phyloP scores from a whole-genome alignment of 2,797 vertebrate genomes.

The Characodon lateralis region DNA sequence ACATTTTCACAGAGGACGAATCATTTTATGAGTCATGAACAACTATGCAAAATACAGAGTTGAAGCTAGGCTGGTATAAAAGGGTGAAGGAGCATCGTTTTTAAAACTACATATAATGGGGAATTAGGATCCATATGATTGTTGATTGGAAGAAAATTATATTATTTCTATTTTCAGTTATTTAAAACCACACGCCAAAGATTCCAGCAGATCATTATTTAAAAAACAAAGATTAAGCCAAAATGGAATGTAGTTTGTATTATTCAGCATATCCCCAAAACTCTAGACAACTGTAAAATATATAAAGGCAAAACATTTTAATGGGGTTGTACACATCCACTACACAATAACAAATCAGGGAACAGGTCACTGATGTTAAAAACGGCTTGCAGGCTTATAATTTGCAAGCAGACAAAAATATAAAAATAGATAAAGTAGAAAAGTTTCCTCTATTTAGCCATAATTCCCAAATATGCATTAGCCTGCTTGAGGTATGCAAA shows the following conservation, averaged over 20 bases:
- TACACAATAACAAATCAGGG: no score
- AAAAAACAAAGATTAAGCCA: not conserved
- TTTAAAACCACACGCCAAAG: not conserved
- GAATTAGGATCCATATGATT: not conserved
- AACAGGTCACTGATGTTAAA: no score
- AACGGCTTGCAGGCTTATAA: no score
- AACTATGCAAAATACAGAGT: not conserved
- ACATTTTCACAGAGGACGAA: not conserved
- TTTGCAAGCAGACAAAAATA: no score
- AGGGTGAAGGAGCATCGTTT: not conserved
- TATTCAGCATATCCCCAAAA: no score
- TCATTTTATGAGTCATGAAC: conserved; percentile 11
- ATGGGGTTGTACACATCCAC: no score
- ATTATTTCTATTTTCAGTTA: not conserved
- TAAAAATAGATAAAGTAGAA: no score
- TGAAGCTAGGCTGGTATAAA: not conserved
- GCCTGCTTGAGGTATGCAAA: no score
- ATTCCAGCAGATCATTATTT: not conserved
- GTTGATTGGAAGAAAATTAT: not conserved
- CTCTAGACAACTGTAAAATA: not conserved
- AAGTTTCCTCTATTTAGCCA: no score
- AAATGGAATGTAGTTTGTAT: no score
- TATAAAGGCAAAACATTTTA: not conserved
- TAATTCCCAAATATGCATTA: no score
- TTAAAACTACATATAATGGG: not conserved